Conservation (phyloP, 2,113 vertebrate species). For the Bufo gargarizans region DNA sequence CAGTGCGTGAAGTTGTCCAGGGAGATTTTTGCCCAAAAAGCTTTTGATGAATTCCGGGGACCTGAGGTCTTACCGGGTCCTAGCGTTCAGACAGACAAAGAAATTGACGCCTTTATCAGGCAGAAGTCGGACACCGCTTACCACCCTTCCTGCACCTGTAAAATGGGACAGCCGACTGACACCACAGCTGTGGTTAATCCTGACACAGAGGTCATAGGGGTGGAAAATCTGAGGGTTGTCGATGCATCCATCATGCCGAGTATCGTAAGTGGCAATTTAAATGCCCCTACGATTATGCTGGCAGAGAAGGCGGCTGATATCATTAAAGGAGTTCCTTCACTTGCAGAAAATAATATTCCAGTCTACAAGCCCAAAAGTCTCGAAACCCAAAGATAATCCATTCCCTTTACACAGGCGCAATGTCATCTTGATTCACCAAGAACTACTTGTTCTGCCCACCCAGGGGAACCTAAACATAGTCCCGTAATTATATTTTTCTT, state of each 20-base stretch:
- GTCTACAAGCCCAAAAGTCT: slow-evolving; percentile 83
- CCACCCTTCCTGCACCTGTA: slow-evolving; percentile 95
- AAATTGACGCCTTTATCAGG: slow-evolving; percentile 90
- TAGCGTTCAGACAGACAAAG: slow-evolving; percentile 78
- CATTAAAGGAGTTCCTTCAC: slow-evolving; percentile 81
- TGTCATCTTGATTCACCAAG: not conserved
- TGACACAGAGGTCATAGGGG: slow-evolving; percentile 81
- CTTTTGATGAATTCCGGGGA: slow-evolving; percentile 87
- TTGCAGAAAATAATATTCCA: slow-evolving; percentile 76
- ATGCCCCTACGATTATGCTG: slow-evolving; percentile 94
- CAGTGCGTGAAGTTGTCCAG: slow-evolving; percentile 83
- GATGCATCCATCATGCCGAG: slow-evolving; percentile 98
- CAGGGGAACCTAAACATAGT: not conserved
- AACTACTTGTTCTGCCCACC: not conserved
- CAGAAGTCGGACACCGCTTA: slow-evolving; percentile 91
- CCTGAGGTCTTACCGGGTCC: slow-evolving; percentile 84
- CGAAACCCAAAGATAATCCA: slow-evolving; percentile 78
- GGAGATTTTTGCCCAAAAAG: slow-evolving; percentile 92
- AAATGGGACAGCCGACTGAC: slow-evolving; percentile 87
- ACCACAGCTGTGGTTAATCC: slow-evolving; percentile 84
- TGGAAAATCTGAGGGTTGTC: slow-evolving; percentile 86
- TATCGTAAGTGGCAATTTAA: slow-evolving; percentile 91
- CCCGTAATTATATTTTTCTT: not conserved
- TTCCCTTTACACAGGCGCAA: not conserved
- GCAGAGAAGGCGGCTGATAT: slow-evolving; percentile 93